These are phyloP conservation scores for Sphaerodactylus townsendi DNA, from an alignment of 2,113 vertebrate genomes.

Conservation along the genomic window DNA sequence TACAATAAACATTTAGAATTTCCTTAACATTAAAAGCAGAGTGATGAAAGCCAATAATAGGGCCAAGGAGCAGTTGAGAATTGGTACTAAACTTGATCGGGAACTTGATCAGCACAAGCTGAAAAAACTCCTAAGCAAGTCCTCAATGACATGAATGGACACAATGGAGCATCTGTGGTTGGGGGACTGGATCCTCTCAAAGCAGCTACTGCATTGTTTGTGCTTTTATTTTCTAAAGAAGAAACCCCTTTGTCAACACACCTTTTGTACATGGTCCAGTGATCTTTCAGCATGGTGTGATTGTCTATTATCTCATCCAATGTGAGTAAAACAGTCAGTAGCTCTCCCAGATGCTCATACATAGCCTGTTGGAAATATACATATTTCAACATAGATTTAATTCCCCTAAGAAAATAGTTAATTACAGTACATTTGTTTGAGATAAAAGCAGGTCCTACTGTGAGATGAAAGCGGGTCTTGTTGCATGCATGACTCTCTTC, in stretches of 20 bases:
- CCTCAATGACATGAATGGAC: not conserved
- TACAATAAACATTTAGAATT: not conserved
- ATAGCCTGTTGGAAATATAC: constrained; percentile 80
- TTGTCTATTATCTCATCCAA: constrained; percentile 97
- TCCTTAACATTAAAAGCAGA: too few species aligned
- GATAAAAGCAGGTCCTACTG: not conserved
- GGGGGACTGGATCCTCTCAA: not conserved
- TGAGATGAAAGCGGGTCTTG: not conserved
- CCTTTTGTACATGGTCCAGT: constrained; percentile 99
- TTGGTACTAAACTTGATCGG: not conserved
- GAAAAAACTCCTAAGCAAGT: not conserved
- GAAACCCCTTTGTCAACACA: constrained; percentile 58
- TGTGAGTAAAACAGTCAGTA: constrained; percentile 89
- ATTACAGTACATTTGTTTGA: not conserved
- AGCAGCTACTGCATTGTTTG: not conserved
- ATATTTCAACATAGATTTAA: constrained; percentile 16
- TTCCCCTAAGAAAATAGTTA: not conserved
- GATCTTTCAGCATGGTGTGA: constrained; percentile 90
- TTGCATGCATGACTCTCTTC: not conserved
- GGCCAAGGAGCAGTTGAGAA: not conserved
- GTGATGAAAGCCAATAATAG: too few species aligned
- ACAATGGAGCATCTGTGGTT: not conserved
- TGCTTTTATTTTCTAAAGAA: not conserved
- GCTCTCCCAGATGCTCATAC: constrained; percentile 94
- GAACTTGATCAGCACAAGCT: not conserved